A percentile compares a stretch with the other conserved stretches of the same genome.
phyloP scores from a whole-genome alignment of 2,113 vertebrate species.

The human (Homo sapiens) region DNA sequence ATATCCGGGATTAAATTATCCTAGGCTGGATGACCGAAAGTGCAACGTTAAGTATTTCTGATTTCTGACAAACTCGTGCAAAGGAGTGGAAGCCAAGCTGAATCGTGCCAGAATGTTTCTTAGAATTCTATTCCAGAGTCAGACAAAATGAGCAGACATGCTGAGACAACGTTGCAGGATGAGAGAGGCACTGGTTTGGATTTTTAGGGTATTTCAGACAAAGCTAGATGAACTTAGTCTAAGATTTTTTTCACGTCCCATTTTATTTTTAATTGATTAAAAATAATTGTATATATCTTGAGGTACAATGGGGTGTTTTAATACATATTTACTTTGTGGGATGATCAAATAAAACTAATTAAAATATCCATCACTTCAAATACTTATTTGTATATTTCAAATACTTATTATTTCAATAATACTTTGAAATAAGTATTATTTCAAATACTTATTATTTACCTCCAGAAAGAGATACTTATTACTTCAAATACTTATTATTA shows the following conservation, averaged over 20 bases:
- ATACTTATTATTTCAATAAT: too few relatives aligned
- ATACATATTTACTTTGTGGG: not conserved
- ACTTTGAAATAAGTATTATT: too few relatives aligned
- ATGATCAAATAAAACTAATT: not conserved
- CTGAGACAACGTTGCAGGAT: not conserved
- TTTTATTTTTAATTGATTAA: not conserved
- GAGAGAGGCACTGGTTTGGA: not conserved
- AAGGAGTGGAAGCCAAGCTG: not conserved
- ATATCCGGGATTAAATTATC: not conserved
- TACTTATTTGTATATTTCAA: too few relatives aligned
- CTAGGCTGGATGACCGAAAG: not conserved
- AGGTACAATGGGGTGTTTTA: not conserved
- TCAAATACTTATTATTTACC: too few relatives aligned
- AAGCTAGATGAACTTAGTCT: not conserved
- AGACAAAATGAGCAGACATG: too few relatives aligned
- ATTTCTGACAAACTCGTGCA: not conserved
- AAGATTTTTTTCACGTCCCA: not conserved
- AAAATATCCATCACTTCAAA: not conserved
- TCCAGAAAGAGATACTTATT: too few relatives aligned
- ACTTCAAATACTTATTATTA: too few relatives aligned
- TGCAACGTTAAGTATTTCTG: not conserved
- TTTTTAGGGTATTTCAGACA: not conserved
- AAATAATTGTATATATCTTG: not conserved
- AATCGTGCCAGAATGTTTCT: not conserved
- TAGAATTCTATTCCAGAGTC: not conserved